Base-by-base conservation (phyloP, 2,888 invertebrate genomes). In the Volucella inanis region DNA sequence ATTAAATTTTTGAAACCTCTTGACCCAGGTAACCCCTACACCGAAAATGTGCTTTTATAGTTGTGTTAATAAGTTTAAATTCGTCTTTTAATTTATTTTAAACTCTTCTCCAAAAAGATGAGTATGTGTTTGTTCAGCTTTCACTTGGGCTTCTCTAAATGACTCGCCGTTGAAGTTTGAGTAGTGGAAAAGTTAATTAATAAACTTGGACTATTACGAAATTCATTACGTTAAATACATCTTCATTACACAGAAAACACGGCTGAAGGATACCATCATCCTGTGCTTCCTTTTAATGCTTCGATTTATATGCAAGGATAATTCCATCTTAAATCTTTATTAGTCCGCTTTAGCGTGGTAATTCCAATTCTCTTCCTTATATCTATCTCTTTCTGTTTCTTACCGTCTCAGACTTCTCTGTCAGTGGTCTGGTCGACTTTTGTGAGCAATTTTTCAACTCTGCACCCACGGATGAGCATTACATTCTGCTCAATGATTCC, bases 271-370 rank as follows among this genome's bases (percentile, higher is more conserved):
- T 83, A 78, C 78, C 57, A 65, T 84, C 74, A 65, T 79, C 78
- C 50, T 12, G 39, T 50, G 74, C 62, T 75, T 59, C 74, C 70
- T 74, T 54, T 79, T 84, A 84, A 84, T 84, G 84, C 79, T 79
- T 84, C 84, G 84, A 84, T 84, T 84, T 84, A 79, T 84, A 84
- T 84, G 84, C 84, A 84, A 84, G 84, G 84, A 84, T 84, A 84
- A 84, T 84, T 84, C 84, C 79, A 54, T 79, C 84, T 79, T 75
- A 84, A 84, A 84, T 84, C 79, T 84, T 84, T 84, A 84, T 84
- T 84, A 84, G 79, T 68, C 74, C 39, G 74, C 61, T 78, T 64
- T 64, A 81, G 18, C 52, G 57, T 64, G 59, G 81, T 76, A 76
- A 76, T 81, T 81, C 64, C 75, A 65, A 71, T 65, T 59, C 57